phyloP scores from a whole-genome alignment of 2,113 vertebrate genomes.

The Indicator maculatus region DNA sequence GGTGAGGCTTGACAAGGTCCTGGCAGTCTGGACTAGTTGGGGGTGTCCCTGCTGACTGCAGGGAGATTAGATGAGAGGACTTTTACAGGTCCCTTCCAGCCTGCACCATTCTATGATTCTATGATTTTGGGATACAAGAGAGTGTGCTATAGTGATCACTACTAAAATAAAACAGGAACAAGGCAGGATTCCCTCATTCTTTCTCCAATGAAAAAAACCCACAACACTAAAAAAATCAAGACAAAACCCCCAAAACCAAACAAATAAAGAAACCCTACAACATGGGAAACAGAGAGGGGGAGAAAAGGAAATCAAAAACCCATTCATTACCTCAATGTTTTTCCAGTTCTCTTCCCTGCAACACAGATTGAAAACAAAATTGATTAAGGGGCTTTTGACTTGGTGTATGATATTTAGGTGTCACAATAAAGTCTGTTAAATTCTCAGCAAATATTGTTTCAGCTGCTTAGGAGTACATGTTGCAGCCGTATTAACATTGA shows the following conservation, averaged over 20 bases:
- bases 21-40: too few relatives aligned
- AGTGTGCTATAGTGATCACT: neutral
- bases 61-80: too few relatives aligned
- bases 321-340: neutral
- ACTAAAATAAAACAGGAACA: neutral
- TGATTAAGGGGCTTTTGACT: neutral
- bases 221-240: too few relatives aligned
- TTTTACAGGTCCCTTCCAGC: too few relatives aligned
- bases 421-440: neutral
- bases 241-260: neutral
- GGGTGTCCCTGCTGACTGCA: too few relatives aligned
- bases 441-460: conserved; percentile 42
- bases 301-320: neutral
- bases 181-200: neutral
- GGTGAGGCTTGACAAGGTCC: too few relatives aligned
- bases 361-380: neutral
- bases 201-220: neutral
- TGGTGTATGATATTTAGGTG: neutral
- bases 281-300: neutral
- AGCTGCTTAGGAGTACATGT: neutral
- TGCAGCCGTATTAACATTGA: neutral
- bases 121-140: neutral
- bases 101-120: too few relatives aligned
- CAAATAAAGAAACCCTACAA: neutral
- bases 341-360: neutral